Evolutionary conservation across 2,113 vertebrate species (phyloP), one percentile per base, ranked within the genome.

Genomic region (Lagopus muta): DNA sequence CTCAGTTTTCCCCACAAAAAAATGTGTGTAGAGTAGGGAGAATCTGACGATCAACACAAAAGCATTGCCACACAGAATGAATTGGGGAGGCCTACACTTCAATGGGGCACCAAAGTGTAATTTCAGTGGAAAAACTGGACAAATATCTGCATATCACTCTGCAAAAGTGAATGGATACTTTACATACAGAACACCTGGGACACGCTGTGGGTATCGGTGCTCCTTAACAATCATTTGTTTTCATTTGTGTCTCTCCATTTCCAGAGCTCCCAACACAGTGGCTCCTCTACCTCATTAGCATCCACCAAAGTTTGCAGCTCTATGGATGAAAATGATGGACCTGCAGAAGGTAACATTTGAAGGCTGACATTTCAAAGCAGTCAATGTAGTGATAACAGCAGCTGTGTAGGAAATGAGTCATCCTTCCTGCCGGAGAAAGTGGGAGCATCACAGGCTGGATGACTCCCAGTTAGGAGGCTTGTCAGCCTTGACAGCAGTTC

Each of bases 251-350:
- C 83, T 94, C 65, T 96, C 88, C 95, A 73, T 92, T 96, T 92
- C 58, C 97, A 99, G 99, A 98, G 99, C 82, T 99, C 99, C 89
- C 99, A 99, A 38, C 98, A 99, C 97, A 99, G 99, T 62, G 98
- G 99, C 84, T 99, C 99, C 58, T 99, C 99, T 82, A 98, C 99
- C 86, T 99, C 99, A 77, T 97, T 99, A 88, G 99, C 99, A 17
- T 99, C 99, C 80, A 99, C 99, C 90, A 99, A 99, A 97, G 99
- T 99, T 52, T 99, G 99, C 98, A 99, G 99, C 97, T 99, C 99
- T 14, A 99, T 99, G 99, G 99, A 99, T 72, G 99, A 99, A 92
- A 99, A 98, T 6, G 99, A 99, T 19, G 98, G 98, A 45, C 98
- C 98, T 24, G 97, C 98, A 91, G 99, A 99, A 98, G 98, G 99